Evolutionary conservation across 2,113 vertebrate genomes (phyloP), one percentile per base, ranked within the genome.

Genomic region (Psettodes erumei): DNA sequence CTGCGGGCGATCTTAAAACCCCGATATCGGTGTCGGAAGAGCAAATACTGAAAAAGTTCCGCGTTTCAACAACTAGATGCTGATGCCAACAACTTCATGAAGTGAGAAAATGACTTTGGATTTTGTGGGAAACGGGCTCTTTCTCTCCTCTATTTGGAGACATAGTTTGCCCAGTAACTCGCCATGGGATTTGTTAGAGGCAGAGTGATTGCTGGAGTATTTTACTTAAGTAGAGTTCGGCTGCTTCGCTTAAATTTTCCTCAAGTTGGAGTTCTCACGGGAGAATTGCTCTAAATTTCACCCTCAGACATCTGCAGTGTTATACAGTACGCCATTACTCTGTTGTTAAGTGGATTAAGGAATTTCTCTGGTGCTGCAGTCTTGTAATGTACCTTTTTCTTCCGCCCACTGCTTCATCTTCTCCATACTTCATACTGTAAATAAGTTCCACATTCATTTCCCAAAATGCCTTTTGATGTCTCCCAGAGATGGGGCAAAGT

Each of bases 101-200:
- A 75, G 6, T 56, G 18, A 30, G 23, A 38, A 28, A 61, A 63
- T 59, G 12, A 40, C 62, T 73, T 25, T 30, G 1, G 65, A 25
- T 0, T 51, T 45, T 48, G 11, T 47, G 16, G 19, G 28, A 19
- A 30, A 11, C 23, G 2, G 51, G 10, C 32, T 21, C 38, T 59
- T 21, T 72, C 37, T 60, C 54, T 33, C 30, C 38, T 43, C 28
- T 40, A 18, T 76, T 56, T 50, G 27, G 55, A 58, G 35, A 58
- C 72, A 32, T 3, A 0, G 38, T 50, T 53, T 66, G 23, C 38
- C 64, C 33, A 63, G 47, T 47, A 59, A 60, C 48, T 61, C 79
- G 60, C 69, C 27, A 0, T 56, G 55, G 77, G 71, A 66, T 72
- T 87, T 68, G 81, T 83, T 85, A 81, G 32, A 55, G n/a, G 48